Percentiles rank a stretch among this genome's conserved stretches.
Evolutionary conservation across 23 tunicate genomes (phyloP).

Genomic region (Corella eumyota): DNA sequence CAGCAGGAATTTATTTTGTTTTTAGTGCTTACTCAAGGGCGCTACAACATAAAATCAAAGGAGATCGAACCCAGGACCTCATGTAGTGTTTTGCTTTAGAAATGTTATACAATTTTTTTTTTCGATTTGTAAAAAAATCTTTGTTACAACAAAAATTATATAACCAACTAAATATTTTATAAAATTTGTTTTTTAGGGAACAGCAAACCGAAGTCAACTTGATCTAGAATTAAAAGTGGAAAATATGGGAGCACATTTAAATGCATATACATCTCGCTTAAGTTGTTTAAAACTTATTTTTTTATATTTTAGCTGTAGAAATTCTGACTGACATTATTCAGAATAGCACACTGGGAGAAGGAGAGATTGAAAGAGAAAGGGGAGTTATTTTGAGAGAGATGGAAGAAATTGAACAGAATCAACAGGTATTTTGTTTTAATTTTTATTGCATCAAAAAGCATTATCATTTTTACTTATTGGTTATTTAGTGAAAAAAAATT

Average conservation of each 20-base stretch:
- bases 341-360: slow-evolving; percentile 94
- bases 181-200: too few species aligned
- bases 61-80: too few species aligned
- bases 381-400: slow-evolving; percentile 90
- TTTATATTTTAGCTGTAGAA: slow-evolving; percentile 85
- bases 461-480: too few species aligned
- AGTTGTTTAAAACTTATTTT: too few species aligned
- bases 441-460: too few species aligned
- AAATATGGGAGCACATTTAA: slow-evolving; percentile 87
- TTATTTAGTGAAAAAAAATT: too few species aligned
- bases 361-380: slow-evolving; percentile 85
- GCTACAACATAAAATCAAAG: too few species aligned
- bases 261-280: slow-evolving; percentile 92
- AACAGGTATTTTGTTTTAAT: slow-evolving; percentile 68
- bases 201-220: slow-evolving; percentile 45
- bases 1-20: too few species aligned
- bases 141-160: background rate
- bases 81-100: too few species aligned
- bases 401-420: slow-evolving; percentile 98
- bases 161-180: background rate
- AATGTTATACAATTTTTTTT: background rate
- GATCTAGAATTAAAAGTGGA: slow-evolving; percentile 73
- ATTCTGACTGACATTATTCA: slow-evolving; percentile 91
- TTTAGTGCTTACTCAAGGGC: too few species aligned
- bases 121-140: background rate